Evolutionary conservation across 2,888 invertebrate species (phyloP).

Genomic region (Branchellion lobata): DNA sequence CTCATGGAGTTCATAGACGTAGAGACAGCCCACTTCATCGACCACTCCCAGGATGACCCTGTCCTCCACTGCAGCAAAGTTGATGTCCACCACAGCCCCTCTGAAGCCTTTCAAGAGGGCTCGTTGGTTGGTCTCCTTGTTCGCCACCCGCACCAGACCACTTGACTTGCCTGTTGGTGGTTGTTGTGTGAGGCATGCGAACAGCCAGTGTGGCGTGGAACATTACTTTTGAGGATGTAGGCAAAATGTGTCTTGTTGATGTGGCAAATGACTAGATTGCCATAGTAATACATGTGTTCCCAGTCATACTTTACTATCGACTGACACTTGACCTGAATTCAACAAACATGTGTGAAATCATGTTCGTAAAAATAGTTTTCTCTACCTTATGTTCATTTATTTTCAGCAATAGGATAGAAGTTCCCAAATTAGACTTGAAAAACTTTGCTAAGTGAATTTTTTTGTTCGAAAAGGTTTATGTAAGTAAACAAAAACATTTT

Average conservation of each 20-base stretch:
- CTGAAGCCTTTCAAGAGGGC: slow-evolving; percentile 82
- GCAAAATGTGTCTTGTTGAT: slow-evolving; percentile 81
- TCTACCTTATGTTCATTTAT: no score
- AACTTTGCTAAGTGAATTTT: not conserved
- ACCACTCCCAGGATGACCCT: slow-evolving; percentile 80
- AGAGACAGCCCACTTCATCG: slow-evolving; percentile 80
- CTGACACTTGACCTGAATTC: slow-evolving; percentile 75
- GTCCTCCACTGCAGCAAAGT: slow-evolving; percentile 77
- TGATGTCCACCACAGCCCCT: slow-evolving; percentile 84
- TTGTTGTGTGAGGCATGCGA: not conserved
- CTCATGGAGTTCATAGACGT: slow-evolving; percentile 66
- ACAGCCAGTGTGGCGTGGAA: not conserved
- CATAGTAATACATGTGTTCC: slow-evolving; percentile 83
- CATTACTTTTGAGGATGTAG: slow-evolving; percentile 70
- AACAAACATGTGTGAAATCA: not conserved
- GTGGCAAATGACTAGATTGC: slow-evolving; percentile 84
- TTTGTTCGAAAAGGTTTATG: not conserved
- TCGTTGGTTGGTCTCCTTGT: slow-evolving; percentile 74
- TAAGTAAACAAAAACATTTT: no score
- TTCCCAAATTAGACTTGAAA: no score
- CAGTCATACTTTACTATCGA: slow-evolving; percentile 89
- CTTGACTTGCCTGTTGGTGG: slow-evolving; percentile 57
- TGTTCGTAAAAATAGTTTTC: no score
- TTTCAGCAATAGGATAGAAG: no score
- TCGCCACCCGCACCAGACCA: slow-evolving; percentile 79